Conservation (phyloP, 2,797 vertebrate species). For the Ispidina lecontei region DNA sequence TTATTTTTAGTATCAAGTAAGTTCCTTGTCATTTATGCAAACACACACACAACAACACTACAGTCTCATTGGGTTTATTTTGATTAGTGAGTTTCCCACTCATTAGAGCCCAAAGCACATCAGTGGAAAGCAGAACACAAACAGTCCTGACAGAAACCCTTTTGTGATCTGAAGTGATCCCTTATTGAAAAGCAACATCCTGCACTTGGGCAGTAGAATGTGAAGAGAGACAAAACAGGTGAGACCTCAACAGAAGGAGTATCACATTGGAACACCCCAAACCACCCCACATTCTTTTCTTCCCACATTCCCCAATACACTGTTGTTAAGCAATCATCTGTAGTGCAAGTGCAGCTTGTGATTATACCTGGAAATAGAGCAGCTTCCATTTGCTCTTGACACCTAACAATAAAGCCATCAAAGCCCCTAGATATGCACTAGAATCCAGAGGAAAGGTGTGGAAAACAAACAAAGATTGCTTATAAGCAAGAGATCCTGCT, state of each 20-base stretch:
- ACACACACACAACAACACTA: neutral
- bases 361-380: neutral
- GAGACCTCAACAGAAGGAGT: neutral
- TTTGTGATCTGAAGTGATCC: neutral
- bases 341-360: neutral
- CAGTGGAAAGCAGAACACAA: neutral
- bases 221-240: neutral
- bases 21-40: neutral
- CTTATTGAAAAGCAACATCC: neutral
- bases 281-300: neutral
- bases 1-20: neutral
- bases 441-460: neutral
- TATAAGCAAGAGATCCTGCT: neutral
- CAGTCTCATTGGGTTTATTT: neutral
- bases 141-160: neutral
- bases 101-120: neutral
- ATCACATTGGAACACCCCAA: neutral
- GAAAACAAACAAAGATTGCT: fast-evolving
- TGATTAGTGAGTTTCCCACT: neutral
- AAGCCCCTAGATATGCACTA: neutral
- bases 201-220: neutral
- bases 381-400: neutral
- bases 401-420: neutral
- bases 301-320: neutral
- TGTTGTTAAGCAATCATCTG: neutral